Base-by-base conservation (phyloP, 2,888 invertebrate species). In the Caenorhabditis parvicauda region DNA sequence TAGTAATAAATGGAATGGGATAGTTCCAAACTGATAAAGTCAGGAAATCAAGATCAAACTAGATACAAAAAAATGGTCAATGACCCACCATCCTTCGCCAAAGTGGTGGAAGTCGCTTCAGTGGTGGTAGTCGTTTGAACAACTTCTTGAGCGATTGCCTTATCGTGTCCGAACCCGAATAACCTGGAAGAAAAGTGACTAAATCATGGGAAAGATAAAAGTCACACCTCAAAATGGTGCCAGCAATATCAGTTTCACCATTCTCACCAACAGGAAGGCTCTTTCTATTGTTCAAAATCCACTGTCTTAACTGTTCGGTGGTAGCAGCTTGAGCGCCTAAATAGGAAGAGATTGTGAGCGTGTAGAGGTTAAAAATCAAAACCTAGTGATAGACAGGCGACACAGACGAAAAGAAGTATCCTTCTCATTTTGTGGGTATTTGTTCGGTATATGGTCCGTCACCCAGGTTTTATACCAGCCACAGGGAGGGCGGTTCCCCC, bases 251-350 rank as follows among this genome's bases (percentile, higher is more conserved):
- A 14, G 58, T 59, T 21, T 74, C 72, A 2, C 62, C 59, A 27
- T 54, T 63, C 27, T 42, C 67, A 7, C 49, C 53, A 0, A 39
- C 50, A 9, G 74, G 71, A 17, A 77, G 53, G 37, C 60, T 67
- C 39, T 74, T 69, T 42, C 70, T 42, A 45, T 75, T 74, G 27
- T 69, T 72, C 27, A 77, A 54, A 41, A 77, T 75, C 77, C 77
- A 77, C 44, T 74, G 74, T 35, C 72, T 46, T 6, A 77, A 43
- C 51, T 77, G 75, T 44, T 77, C 76, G 17, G 76, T 77, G 14
- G 77, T 75, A 3, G 77, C 77, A 6, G 39, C 58, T 7, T 60
- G 48, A 7, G 55, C 24, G 2, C n/a, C n/a, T n/a, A n/a, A n/a
- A n/a, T n/a, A n/a, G n/a, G 44, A 24, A 25, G 41, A 43, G 1